Base-by-base conservation (phyloP, 2,888 invertebrate species). In the Artemia sp. region DNA sequence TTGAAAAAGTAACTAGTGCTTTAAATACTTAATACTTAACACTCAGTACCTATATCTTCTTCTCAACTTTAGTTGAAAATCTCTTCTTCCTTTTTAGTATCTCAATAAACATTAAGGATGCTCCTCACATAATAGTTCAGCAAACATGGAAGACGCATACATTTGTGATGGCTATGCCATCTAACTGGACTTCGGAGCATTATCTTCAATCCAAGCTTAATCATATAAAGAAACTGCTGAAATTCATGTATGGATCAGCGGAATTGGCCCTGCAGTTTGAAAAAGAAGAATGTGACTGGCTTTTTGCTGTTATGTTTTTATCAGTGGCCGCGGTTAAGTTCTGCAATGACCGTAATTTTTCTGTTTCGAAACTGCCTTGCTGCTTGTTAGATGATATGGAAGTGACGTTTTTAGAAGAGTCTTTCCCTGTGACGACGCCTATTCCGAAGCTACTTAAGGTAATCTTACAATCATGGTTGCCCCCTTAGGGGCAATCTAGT, bases 281-380 rank as follows among this genome's bases (percentile, higher is more conserved):
- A 58, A 58, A 58, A 24, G 64, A 58, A 24, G 64, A 58, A 58
- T 58, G 64, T 10, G 64, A 58, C 24, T 58, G 64, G 64, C 64
- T 58, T 19, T 24, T 58, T n/a, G 10, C 24, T 9, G 24, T 58
- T n/a, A 24, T 24, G 64, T 58, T 19, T 58, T 58, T 58, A 24
- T 58, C 64, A 58, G 64, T 58, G 64, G 64, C 64, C 8, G 64
- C 11, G 64, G 24, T 19, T 19, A 24, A 58, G 64, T 58, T 58
- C 24, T 58, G 64, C 64, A 19, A n/a, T 19, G 24, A 10, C 24
- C 2, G n/a, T 24, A 24, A 58, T n/a, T 19, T 58, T 24, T 24
- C 64, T n/a, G 24, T 10, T n/a, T 19, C n/a, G 10, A 24, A 58
- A 19, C 24, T 58, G 64, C 64, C 64, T 58, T 58, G 64, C 24